Evolutionary conservation across 2,113 vertebrate species (phyloP).

Genomic region (Myrmophylax atrothorax): DNA sequence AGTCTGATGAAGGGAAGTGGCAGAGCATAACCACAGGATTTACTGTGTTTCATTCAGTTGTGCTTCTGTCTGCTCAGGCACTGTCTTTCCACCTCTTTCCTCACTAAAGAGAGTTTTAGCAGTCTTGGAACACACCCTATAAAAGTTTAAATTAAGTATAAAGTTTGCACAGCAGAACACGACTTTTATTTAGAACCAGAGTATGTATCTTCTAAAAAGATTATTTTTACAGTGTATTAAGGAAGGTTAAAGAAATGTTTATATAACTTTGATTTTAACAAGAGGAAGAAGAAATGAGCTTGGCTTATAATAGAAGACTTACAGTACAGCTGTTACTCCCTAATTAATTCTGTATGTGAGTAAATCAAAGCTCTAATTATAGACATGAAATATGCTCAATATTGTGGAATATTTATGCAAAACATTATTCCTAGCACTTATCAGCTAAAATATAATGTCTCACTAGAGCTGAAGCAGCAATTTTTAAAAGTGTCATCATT

Average conservation of each 20-base stretch:
- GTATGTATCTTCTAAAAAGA: not conserved
- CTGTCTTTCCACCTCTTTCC: not conserved
- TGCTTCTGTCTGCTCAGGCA: not conserved
- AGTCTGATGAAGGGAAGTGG: not conserved
- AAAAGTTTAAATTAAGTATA: not conserved
- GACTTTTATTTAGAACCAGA: not conserved
- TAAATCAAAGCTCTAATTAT: slow-evolving; percentile 75
- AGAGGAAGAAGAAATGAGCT: not conserved
- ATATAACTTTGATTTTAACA: slow-evolving; percentile 1
- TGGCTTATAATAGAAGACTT: slow-evolving; percentile 38
- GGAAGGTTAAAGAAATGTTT: slow-evolving; percentile 26
- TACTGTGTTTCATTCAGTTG: not conserved
- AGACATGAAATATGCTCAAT: slow-evolving; percentile 69
- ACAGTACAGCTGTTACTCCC: slow-evolving; percentile 58
- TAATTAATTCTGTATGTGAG: slow-evolving; percentile 65
- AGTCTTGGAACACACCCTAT: not conserved
- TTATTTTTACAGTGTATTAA: not conserved
- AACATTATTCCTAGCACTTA: slow-evolving; percentile 69
- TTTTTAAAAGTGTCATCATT: slow-evolving; percentile 46
- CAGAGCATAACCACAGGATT: not conserved
- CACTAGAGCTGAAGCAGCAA: slow-evolving; percentile 55
- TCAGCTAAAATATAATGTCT: slow-evolving; percentile 62
- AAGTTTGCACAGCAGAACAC: not conserved
- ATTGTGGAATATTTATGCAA: slow-evolving; percentile 75
- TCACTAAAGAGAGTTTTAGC: not conserved